A percentile compares a stretch with the other conserved stretches of the same genome.
These are phyloP conservation scores for Agrypnia vestita DNA, from an alignment of 1,140 invertebrate genomes.

Conservation along the genomic window DNA sequence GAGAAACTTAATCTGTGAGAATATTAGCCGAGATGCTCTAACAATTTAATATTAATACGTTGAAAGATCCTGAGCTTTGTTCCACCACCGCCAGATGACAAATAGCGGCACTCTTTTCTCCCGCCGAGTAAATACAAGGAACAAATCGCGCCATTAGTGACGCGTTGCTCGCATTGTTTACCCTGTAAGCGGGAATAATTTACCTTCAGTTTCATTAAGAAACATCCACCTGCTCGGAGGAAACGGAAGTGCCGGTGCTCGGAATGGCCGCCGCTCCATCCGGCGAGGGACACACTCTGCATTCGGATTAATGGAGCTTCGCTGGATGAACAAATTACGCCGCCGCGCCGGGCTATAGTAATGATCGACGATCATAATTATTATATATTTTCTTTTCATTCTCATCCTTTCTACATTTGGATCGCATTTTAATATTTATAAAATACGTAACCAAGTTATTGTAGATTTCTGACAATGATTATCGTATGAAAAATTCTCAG, in stretches of 20 bases:
- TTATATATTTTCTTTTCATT: no score
- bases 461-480: no score
- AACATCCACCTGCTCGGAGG: constrained; percentile 40
- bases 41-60: constrained; percentile 42
- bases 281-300: constrained; percentile 2
- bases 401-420: no score
- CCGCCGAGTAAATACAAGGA: constrained; percentile 51
- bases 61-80: constrained; percentile 28
- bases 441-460: no score
- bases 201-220: constrained; percentile 56
- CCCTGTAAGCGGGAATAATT: constrained; percentile 44
- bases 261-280: neutral
- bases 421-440: no score
- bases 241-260: neutral
- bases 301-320: constrained; percentile 7
- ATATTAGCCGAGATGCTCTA: constrained; percentile 28
- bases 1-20: constrained; percentile 18
- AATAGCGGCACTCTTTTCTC: constrained; percentile 56
- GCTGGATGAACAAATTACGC: no score
- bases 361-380: no score
- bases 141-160: constrained; percentile 60
- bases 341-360: no score
- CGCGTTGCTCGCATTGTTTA: constrained; percentile 49
- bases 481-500: no score
- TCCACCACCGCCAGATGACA: constrained; percentile 47